Percentiles rank a stretch among this genome's conserved stretches.
Evolutionary conservation across 1,140 invertebrate species (phyloP).

Genomic region (Oppia nitens): DNA sequence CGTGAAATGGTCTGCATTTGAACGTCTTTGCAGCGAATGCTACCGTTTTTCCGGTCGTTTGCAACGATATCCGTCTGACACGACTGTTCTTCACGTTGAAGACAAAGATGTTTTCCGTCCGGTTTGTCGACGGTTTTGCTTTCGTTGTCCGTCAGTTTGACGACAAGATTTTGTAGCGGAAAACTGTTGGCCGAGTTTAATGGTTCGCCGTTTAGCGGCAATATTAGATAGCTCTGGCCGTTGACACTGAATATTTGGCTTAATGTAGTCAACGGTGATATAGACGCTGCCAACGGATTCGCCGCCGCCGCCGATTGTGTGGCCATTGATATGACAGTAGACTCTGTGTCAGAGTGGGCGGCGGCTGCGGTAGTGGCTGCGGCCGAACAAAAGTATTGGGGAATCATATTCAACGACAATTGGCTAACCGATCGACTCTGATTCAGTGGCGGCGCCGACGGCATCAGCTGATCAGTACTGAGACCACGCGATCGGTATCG

Average conservation of each 20-base stretch:
- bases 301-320: not conserved
- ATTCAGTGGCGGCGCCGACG: not conserved
- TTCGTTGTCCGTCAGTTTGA: not conserved
- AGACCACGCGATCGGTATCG: not conserved
- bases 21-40: not conserved
- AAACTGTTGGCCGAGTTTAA: not conserved
- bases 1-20: not conserved
- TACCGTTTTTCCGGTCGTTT: not conserved
- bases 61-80: not conserved
- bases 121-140: not conserved
- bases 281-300: not conserved
- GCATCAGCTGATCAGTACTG: not conserved
- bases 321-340: not conserved
- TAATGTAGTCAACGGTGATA: not conserved
- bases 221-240: not conserved
- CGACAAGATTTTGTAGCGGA: not conserved
- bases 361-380: not conserved
- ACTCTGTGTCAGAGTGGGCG: not conserved
- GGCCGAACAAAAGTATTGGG: slow-evolving; percentile 13
- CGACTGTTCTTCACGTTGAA: not conserved
- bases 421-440: slow-evolving; percentile 6
- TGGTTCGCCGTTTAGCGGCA: not conserved
- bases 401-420: slow-evolving; percentile 16
- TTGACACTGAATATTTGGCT: slow-evolving; percentile 1
- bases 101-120: not conserved